Percentiles rank a stretch among this genome's conserved stretches.
Evolutionary conservation across 2,888 invertebrate genomes (phyloP).

Genomic region (Trissolcus japonicus): DNA sequence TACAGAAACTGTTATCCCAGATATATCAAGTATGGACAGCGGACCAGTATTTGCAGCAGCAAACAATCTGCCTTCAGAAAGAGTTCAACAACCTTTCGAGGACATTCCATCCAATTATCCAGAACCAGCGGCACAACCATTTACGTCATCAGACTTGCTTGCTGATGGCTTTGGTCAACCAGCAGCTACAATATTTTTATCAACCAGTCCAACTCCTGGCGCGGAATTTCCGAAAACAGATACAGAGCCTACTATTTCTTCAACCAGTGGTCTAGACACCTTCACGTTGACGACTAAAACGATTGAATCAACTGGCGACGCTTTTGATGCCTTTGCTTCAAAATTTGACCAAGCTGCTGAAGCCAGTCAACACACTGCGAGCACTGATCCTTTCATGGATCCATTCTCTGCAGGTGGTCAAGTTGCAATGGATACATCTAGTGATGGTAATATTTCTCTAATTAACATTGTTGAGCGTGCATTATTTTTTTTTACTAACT

Average conservation of each 20-base stretch:
- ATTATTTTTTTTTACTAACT: neutral
- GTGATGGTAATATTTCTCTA: conserved; percentile 66
- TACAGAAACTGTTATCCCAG: neutral
- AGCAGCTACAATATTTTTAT: conserved; percentile 18
- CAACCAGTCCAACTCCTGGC: conserved; percentile 64
- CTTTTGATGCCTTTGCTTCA: conserved; percentile 92
- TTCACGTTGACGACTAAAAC: conserved; percentile 65
- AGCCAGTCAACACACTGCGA: conserved; percentile 71
- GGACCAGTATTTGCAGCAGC: neutral
- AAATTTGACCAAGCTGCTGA: conserved; percentile 87
- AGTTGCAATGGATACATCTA: conserved; percentile 75
- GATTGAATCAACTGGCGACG: conserved; percentile 77
- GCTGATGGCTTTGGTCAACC: conserved; percentile 55
- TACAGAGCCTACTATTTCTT: conserved; percentile 51
- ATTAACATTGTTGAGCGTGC: too few relatives aligned
- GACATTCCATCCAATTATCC: conserved; percentile 45
- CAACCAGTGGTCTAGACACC: conserved; percentile 62
- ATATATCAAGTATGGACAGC: neutral
- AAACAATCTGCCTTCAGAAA: neutral
- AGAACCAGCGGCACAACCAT: conserved; percentile 35
- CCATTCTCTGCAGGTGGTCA: conserved; percentile 76
- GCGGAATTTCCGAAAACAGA: conserved; percentile 66
- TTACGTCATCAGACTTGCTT: conserved; percentile 58
- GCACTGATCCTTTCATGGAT: conserved; percentile 77
- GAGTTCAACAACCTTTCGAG: conserved; percentile 7